Evolutionary conservation across 2,113 vertebrate species (phyloP), one percentile per base, ranked within the genome.

Genomic region (Microcebus jonahi): DNA sequence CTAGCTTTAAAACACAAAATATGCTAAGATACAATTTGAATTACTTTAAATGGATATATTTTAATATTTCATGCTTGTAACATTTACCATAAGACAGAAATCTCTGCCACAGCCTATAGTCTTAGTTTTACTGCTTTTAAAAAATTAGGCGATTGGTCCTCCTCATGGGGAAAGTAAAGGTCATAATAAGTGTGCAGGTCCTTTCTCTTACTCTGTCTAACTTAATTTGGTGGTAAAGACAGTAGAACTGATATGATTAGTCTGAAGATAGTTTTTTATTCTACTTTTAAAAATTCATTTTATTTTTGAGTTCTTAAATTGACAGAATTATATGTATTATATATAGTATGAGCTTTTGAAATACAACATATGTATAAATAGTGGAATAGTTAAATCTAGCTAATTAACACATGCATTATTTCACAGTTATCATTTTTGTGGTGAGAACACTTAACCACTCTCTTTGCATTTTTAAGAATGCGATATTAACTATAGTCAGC

Each of bases 201-300:
- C 3, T 23, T 59, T 73, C 34, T 17, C 14, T 79, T 67, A n/a
- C 27, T 75, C 48, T 42, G 20, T 61, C 21, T 42, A 4, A 63
- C 53, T 94, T n/a, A 25, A 2, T 70, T 90, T 55, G 36, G 10
- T 91, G 84, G 25, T 89, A 82, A 89, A 88, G 29, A 91, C 4
- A 77, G 53, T 48, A 93, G 31, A 86, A 42, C 31, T 63, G 71
- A 88, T 57, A 76, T 36, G 31, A 39, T 88, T 65, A 42, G 15
- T 55, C 25, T 92, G 48, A 85, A 96, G 81, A 57, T 45, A 88
- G 34, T 71, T 91, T 93, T 86, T 83, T 59, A 75, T 86, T 96
- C 53, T 91, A 63, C 39, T n/a, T 73, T 96, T 82, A 71, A 67
- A 8, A 18, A 65, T 88, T 88, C 50, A 84, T 81, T 95, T 93